These are phyloP conservation scores for Microdon myrmicae DNA, from an alignment of 2,888 invertebrate species.

Conservation along the genomic window DNA sequence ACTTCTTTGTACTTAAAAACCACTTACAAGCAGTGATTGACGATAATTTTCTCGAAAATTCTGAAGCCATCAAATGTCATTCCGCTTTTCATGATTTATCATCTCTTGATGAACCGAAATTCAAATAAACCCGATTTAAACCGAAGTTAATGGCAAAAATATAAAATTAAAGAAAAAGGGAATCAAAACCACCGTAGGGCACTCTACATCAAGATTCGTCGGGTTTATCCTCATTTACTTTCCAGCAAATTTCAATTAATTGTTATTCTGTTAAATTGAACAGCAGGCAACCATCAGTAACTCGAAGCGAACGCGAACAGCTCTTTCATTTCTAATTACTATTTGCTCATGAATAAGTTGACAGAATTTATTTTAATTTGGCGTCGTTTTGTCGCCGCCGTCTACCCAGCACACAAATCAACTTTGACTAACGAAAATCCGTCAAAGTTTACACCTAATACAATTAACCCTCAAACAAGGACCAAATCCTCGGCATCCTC, in stretches of 20 bases:
- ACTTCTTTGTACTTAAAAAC: conserved; percentile 7
- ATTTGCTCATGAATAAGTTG: conserved; percentile 29
- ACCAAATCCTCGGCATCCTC: neutral
- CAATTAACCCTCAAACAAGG: conserved; percentile 31
- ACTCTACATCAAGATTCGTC: neutral
- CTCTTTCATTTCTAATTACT: conserved; percentile 35
- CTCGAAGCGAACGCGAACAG: neutral
- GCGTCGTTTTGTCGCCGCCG: conserved; percentile 8
- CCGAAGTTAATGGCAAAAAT: conserved; percentile 56
- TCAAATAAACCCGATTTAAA: conserved; percentile 64
- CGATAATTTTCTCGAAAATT: neutral
- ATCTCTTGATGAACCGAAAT: conserved; percentile 47
- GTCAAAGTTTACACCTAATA: conserved; percentile 33
- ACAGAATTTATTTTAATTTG: conserved; percentile 36
- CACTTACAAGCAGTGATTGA: neutral
- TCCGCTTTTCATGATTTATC: conserved; percentile 29
- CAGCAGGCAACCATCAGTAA: neutral
- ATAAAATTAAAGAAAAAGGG: conserved; percentile 3
- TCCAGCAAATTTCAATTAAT: conserved; percentile 24
- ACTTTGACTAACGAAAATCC: conserved; percentile 28
- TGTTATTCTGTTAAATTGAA: conserved; percentile 14
- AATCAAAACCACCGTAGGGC: conserved; percentile 12
- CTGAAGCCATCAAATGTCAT: neutral
- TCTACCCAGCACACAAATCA: conserved; percentile 14
- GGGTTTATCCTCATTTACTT: conserved; percentile 2